Conservation (phyloP, 1,140 invertebrate genomes). For the honey bee (Apis mellifera) region DNA sequence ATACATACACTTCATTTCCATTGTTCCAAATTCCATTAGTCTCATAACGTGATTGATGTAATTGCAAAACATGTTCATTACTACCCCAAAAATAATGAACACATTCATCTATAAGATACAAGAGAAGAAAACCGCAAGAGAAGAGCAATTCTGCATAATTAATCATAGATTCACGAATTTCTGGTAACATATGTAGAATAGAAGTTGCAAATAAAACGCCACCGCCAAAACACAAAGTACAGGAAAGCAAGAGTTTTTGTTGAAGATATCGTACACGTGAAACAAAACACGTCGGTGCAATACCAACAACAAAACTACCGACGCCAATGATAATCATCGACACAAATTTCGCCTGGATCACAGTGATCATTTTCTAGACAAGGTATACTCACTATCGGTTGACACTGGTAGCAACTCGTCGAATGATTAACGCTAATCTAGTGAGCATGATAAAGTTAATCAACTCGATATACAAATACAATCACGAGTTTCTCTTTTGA, state of each 20-base stretch:
- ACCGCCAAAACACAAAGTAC: constrained; percentile 90
- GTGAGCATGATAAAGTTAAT: constrained; percentile 44
- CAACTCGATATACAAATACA: constrained; percentile 35
- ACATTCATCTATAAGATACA: constrained; percentile 90
- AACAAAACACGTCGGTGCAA: constrained; percentile 85
- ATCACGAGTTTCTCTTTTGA: constrained; percentile 2
- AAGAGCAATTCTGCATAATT: constrained; percentile 86
- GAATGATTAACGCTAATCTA: constrained; percentile 41
- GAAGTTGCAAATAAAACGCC: constrained; percentile 92
- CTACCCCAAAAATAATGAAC: constrained; percentile 85
- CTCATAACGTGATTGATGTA: not conserved
- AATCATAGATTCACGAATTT: constrained; percentile 84
- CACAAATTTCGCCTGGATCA: constrained; percentile 84
- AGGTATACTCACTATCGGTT: not conserved
- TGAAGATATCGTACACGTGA: constrained; percentile 81
- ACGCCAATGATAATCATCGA: constrained; percentile 86
- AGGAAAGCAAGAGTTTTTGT: constrained; percentile 83
- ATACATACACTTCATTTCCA: constrained; percentile 1
- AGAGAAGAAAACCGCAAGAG: constrained; percentile 89
- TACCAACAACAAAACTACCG: constrained; percentile 86
- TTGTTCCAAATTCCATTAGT: not conserved
- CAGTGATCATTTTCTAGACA: constrained; percentile 42
- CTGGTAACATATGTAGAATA: constrained; percentile 91
- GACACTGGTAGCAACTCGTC: constrained; percentile 9
- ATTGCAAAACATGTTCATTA: not conserved